Percentiles rank a stretch among this genome's conserved stretches.
Conservation (phyloP, 2,113 vertebrate genomes). For the Pyxicephalus adspersus region DNA sequence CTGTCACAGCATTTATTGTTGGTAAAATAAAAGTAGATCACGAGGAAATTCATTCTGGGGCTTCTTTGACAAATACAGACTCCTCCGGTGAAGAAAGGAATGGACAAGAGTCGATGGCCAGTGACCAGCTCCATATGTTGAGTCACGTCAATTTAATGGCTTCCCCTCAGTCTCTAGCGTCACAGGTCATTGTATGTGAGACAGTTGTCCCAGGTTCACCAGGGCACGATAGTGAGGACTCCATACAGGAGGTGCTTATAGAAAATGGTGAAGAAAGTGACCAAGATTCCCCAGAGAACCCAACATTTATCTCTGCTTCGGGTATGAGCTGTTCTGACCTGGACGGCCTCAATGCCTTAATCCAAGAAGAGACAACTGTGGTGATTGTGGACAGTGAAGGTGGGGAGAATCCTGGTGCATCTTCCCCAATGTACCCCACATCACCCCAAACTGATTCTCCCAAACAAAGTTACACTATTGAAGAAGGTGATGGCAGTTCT, state of each 20-base stretch:
- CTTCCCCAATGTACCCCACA: constrained; percentile 65
- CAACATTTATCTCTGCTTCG: constrained; percentile 80
- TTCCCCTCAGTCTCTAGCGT: constrained; percentile 68
- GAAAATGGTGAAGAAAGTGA: constrained; percentile 65
- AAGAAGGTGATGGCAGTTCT: constrained; percentile 69
- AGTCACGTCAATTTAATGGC: constrained; percentile 88
- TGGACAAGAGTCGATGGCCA: constrained; percentile 69
- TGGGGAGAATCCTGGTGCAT: constrained; percentile 68
- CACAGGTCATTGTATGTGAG: constrained; percentile 70
- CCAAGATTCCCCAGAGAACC: constrained; percentile 66
- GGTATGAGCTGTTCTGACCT: constrained; percentile 84
- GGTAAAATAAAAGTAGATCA: constrained; percentile 83
- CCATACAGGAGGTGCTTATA: constrained; percentile 79
- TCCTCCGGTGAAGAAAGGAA: constrained; percentile 74
- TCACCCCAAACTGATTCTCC: constrained; percentile 67
- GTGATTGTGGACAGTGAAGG: constrained; percentile 88
- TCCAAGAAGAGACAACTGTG: constrained; percentile 86
- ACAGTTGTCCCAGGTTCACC: constrained; percentile 78
- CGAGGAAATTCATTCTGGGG: not conserved
- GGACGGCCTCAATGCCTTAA: constrained; percentile 88
- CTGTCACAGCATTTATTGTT: constrained; percentile 71
- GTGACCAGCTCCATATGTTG: constrained; percentile 81
- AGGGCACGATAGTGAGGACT: constrained; percentile 57
- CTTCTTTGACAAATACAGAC: not conserved
- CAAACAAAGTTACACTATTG: constrained; percentile 75